Evolutionary conservation across 2,797 vertebrate genomes (phyloP).

Genomic region (Australoheros facetus): DNA sequence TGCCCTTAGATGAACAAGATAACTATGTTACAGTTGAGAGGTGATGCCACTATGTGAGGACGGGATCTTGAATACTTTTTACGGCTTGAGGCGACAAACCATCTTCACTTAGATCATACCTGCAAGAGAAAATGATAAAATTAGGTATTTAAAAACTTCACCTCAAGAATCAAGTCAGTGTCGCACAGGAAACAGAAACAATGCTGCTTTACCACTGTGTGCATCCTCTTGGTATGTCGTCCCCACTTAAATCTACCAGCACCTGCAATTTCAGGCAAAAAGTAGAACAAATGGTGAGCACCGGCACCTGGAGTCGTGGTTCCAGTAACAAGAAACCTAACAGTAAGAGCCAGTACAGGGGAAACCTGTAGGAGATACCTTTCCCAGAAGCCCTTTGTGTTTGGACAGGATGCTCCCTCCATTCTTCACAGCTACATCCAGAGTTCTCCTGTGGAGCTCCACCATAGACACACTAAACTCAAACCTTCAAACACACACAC

Average conservation of each 20-base stretch:
- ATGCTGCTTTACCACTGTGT: slow-evolving; percentile 89
- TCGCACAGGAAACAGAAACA: not conserved
- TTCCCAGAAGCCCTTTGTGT: slow-evolving; percentile 96
- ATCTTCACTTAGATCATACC: slow-evolving; percentile 94
- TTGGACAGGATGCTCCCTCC: slow-evolving; percentile 94
- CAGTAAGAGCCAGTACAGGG: not conserved
- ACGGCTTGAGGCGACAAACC: slow-evolving; percentile 79
- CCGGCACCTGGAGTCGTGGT: accelerated
- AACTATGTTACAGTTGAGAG: slow-evolving; percentile 79
- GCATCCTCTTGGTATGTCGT: slow-evolving; percentile 93
- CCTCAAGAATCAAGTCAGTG: not conserved
- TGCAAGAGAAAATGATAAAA: slow-evolving; percentile 58
- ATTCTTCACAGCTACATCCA: slow-evolving; percentile 97
- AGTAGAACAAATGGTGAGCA: not conserved
- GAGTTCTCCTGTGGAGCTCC: slow-evolving; percentile 91
- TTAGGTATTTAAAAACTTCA: not conserved
- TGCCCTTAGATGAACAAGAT: slow-evolving; percentile 74
- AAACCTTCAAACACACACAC: slow-evolving; percentile 75
- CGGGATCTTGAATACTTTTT: slow-evolving; percentile 54
- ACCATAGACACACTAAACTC: slow-evolving; percentile 94
- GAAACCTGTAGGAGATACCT: slow-evolving; percentile 75
- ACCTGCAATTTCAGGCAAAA: slow-evolving; percentile 75
- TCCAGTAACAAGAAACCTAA: accelerated
- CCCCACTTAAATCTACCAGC: slow-evolving; percentile 88
- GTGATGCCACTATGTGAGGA: slow-evolving; percentile 56